Evolutionary conservation across 2,113 vertebrate species (phyloP).

Genomic region (Chelonoidis abingdonii): DNA sequence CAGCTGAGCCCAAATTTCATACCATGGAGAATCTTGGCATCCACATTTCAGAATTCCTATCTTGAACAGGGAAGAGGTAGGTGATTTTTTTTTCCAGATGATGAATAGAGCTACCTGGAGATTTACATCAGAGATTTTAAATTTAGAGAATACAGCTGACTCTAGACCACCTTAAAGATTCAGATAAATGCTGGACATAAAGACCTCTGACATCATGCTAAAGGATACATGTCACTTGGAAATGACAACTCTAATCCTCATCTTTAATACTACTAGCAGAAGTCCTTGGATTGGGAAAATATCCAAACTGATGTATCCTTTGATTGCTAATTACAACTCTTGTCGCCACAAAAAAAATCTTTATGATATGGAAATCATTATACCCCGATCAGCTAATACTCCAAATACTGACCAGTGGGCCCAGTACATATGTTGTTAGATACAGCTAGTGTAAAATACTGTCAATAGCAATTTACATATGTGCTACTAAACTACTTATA

Average conservation of each 20-base stretch:
- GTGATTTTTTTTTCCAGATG: not conserved
- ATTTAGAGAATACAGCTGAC: slow-evolving; percentile 44
- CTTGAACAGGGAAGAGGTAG: slow-evolving; percentile 21
- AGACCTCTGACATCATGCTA: not conserved
- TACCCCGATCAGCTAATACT: not conserved
- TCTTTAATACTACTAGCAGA: not conserved
- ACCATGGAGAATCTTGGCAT: not conserved
- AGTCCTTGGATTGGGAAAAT: not conserved
- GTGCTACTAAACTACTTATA: not conserved
- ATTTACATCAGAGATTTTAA: not conserved
- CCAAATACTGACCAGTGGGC: not conserved
- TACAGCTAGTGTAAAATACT: not conserved
- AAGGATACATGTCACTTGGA: not conserved
- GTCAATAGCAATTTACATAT: not conserved
- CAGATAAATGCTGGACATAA: not conserved
- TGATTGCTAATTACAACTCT: slow-evolving; percentile 28
- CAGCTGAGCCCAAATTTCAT: not conserved
- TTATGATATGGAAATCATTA: slow-evolving; percentile 31
- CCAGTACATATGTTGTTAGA: not conserved
- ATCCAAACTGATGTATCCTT: not conserved
- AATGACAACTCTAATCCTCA: not conserved
- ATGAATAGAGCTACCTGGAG: not conserved
- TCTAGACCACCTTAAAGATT: not conserved
- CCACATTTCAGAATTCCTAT: not conserved
- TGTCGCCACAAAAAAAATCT: slow-evolving; percentile 23